Percentiles rank a stretch among this genome's conserved stretches.
Evolutionary conservation across 2,888 invertebrate genomes (phyloP).

Genomic region (Acleris emargana): DNA sequence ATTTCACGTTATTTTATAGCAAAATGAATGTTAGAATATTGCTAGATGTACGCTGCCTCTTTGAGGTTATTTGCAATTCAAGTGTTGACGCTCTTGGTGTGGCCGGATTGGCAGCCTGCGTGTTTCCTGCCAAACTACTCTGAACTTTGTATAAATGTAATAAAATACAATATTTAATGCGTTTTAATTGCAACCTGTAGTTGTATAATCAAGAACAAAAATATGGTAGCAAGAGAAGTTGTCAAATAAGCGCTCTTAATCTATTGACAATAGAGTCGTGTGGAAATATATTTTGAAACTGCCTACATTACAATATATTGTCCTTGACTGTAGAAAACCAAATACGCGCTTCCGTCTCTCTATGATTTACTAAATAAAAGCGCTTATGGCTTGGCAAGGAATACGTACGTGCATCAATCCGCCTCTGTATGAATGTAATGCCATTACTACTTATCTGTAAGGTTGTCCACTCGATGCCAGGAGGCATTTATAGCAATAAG

Average conservation of each 20-base stretch:
- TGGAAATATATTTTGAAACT: too few species aligned
- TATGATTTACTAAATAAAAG: too few species aligned
- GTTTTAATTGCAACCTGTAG: too few species aligned
- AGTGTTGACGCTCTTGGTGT: conserved; percentile 33
- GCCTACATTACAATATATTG: too few species aligned
- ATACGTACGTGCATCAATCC: not conserved
- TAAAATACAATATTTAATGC: conserved; percentile 29
- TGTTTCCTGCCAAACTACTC: too few species aligned
- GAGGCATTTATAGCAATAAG: conserved; percentile 39
- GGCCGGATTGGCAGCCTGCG: not conserved
- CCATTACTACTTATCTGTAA: conserved; percentile 32
- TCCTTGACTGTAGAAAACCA: too few species aligned
- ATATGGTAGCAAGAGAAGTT: too few species aligned
- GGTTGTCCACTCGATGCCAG: conserved; percentile 32
- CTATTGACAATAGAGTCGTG: too few species aligned
- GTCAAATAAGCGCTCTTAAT: too few species aligned
- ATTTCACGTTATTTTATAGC: conserved; percentile 28
- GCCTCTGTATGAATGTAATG: conserved; percentile 15
- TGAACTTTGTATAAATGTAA: conserved; percentile 7
- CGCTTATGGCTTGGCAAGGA: too few species aligned
- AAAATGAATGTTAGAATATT: conserved; percentile 39
- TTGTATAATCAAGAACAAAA: too few species aligned
- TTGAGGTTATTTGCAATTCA: conserved; percentile 33
- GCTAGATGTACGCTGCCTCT: conserved; percentile 35
- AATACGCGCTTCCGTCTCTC: too few species aligned